A percentile compares a stretch with the other conserved stretches of the same genome.
Conservation (phyloP, 1,140 invertebrate species). For the Triops longicaudatus region DNA sequence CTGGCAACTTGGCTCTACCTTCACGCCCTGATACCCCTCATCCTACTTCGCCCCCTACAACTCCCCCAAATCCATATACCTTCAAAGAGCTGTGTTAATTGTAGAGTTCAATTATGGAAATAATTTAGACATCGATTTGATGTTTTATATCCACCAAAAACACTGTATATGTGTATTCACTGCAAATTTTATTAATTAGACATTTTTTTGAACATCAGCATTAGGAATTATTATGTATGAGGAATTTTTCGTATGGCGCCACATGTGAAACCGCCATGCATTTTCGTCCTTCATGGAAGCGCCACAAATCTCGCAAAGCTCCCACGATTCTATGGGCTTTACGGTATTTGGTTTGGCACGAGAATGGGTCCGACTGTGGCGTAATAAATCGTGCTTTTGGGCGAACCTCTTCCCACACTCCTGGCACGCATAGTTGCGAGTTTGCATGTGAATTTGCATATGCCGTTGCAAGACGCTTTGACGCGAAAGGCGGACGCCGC, state of each 20-base stretch:
- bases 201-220: not conserved
- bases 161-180: not conserved
- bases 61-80: not conserved
- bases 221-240: not conserved
- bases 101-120: conserved; percentile 9
- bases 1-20: not conserved
- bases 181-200: not conserved
- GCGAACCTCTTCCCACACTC: conserved; percentile 57
- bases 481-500: conserved; percentile 17
- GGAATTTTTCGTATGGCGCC: not conserved
- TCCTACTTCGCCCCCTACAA: not conserved
- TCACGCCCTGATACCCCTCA: not conserved
- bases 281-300: not conserved
- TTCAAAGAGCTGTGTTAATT: conserved; percentile 3
- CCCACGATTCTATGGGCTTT: conserved; percentile 27
- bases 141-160: conserved; percentile 13
- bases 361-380: conserved; percentile 41
- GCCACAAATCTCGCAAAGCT: not conserved
- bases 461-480: conserved; percentile 20
- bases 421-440: conserved; percentile 42
- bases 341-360: conserved; percentile 28
- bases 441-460: conserved; percentile 21
- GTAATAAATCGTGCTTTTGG: conserved; percentile 41
- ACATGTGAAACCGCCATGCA: not conserved
- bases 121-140: conserved; percentile 12